Evolutionary conservation across 2,113 vertebrate species (phyloP).

Genomic region (Phaethornis superciliosus): DNA sequence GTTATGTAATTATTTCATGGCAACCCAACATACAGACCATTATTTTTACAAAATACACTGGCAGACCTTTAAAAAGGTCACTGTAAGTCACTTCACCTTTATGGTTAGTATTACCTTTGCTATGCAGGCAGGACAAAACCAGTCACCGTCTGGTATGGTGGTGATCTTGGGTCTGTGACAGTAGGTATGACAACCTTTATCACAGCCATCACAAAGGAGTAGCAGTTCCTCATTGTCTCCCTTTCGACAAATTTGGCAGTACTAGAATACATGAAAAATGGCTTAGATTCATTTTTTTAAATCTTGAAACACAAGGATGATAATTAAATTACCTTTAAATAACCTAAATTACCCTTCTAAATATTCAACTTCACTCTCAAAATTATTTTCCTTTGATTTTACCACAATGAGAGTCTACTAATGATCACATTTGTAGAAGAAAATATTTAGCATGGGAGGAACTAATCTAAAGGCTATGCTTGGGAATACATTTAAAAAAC

Average conservation of each 20-base stretch:
- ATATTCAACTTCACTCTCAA: not conserved
- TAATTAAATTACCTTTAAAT: not conserved
- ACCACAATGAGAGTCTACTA: not conserved
- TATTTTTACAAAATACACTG: not conserved
- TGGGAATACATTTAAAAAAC: slow-evolving; percentile 50
- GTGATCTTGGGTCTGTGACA: slow-evolving; percentile 98
- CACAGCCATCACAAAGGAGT: slow-evolving; percentile 96
- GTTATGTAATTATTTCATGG: not conserved
- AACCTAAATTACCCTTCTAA: not conserved
- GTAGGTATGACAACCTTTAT: slow-evolving; percentile 98
- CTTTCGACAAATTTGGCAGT: slow-evolving; percentile 97
- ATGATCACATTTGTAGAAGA: not conserved
- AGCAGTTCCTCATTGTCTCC: slow-evolving; percentile 98
- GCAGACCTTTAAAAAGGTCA: rapidly evolving
- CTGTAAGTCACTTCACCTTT: not conserved
- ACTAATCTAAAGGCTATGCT: slow-evolving; percentile 25
- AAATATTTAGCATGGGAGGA: slow-evolving; percentile 15
- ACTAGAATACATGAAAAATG: slow-evolving; percentile 80
- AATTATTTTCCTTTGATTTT: slow-evolving; percentile 32
- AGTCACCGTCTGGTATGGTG: slow-evolving; percentile 95
- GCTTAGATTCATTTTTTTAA: not conserved
- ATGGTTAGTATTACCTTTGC: slow-evolving; percentile 85
- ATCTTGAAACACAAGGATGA: not conserved
- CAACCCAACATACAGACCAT: not conserved
- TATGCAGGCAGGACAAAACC: slow-evolving; percentile 99